phyloP scores from a whole-genome alignment of 1,140 invertebrate genomes.

The Drosophila sp. region DNA sequence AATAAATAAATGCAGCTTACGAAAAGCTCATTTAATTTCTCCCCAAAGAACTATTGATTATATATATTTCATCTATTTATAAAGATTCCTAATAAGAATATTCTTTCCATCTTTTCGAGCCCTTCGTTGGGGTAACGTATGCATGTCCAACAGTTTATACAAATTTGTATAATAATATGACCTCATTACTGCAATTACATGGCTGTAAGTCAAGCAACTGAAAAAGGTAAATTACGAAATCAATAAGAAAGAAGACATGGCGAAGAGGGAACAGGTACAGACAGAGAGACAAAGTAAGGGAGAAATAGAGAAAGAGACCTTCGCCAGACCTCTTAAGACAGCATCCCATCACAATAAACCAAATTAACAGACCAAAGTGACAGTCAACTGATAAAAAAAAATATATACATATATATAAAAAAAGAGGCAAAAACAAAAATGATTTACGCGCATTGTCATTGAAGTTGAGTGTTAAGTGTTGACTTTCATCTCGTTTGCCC shows the following conservation, averaged over 20 bases:
- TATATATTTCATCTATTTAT: too few relatives aligned
- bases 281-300: neutral
- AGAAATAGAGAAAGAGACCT: constrained; percentile 51
- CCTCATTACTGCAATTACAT: constrained; percentile 47
- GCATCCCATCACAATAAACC: constrained; percentile 63
- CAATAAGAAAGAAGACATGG: constrained; percentile 12
- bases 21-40: too few relatives aligned
- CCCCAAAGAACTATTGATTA: too few relatives aligned
- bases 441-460: constrained; percentile 75
- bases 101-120: too few relatives aligned
- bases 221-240: constrained; percentile 65
- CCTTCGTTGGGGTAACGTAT: too few relatives aligned
- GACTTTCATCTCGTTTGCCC: constrained; percentile 71
- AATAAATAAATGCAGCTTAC: too few relatives aligned
- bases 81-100: too few relatives aligned
- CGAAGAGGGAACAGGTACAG: neutral
- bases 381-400: constrained; percentile 71
- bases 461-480: constrained; percentile 72
- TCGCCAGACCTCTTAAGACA: constrained; percentile 52
- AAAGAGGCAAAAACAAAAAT: constrained; percentile 23
- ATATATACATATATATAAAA: constrained; percentile 48
- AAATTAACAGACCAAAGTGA: constrained; percentile 64
- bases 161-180: constrained; percentile 31
- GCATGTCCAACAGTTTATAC: neutral
- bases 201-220: constrained; percentile 22